Conservation (phyloP, 2,888 invertebrate genomes). For the Andrena bucephala region DNA sequence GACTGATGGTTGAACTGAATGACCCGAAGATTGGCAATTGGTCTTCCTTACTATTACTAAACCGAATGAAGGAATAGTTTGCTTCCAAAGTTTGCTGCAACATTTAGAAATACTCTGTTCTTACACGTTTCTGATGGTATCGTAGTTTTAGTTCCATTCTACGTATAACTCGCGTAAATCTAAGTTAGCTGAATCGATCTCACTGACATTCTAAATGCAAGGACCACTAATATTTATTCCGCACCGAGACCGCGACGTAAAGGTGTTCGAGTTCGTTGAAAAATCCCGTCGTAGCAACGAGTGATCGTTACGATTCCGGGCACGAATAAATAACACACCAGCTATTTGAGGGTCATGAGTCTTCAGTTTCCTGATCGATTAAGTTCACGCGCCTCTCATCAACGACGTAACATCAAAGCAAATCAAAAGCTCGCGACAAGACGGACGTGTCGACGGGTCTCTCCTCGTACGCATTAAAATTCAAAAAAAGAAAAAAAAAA, state of each 20-base stretch:
- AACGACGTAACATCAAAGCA: conserved; percentile 62
- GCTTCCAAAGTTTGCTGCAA: background rate
- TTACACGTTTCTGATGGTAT: background rate
- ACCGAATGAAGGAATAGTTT: too few species aligned
- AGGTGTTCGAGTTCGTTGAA: background rate
- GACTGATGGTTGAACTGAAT: too few species aligned
- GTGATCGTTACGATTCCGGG: conserved; percentile 16
- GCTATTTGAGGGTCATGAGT: background rate
- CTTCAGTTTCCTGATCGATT: conserved; percentile 3
- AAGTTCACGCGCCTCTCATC: conserved; percentile 49
- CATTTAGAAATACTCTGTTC: background rate
- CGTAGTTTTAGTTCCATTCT: background rate
- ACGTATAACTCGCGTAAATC: background rate
- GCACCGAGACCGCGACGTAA: background rate
- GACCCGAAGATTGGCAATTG: too few species aligned
- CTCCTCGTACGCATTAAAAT: conserved; percentile 29
- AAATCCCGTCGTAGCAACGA: conserved; percentile 29
- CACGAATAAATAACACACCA: background rate
- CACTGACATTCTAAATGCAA: conserved; percentile 39
- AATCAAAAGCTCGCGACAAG: conserved; percentile 71
- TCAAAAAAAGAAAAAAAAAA: background rate
- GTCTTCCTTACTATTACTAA: too few species aligned
- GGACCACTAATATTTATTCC: conserved; percentile 41
- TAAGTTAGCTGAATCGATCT: conserved; percentile 2
- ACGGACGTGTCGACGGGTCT: conserved; percentile 44